These are phyloP conservation scores for Apogon hyalosoma DNA, from an alignment of 2,797 vertebrate genomes.

Conservation along the genomic window DNA sequence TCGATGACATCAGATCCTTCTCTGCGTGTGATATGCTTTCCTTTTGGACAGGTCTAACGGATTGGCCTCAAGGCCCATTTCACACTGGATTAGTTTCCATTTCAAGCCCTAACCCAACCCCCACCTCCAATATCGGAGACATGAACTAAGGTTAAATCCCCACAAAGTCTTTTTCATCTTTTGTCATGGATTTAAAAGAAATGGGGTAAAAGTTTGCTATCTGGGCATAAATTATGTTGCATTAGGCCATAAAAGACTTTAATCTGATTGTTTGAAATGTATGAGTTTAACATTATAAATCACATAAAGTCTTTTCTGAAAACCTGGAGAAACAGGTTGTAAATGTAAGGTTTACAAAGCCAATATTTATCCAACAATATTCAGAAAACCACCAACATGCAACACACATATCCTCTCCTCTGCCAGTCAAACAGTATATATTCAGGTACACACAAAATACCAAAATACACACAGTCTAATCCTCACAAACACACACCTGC, in stretches of 20 bases:
- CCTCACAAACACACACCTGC: conserved; percentile 18
- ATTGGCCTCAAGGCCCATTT: conserved; percentile 76
- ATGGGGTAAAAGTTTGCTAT: conserved; percentile 54
- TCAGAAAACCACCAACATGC: conserved; percentile 30
- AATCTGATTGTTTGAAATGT: conserved; percentile 58
- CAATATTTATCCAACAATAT: conserved; percentile 18
- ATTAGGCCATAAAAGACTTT: conserved; percentile 29
- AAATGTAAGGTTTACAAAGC: conserved; percentile 24
- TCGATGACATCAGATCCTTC: conserved; percentile 61
- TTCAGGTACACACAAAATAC: conserved; percentile 38
- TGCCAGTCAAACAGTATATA: conserved; percentile 15
- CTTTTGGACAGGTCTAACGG: conserved; percentile 64
- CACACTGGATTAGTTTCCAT: conserved; percentile 80
- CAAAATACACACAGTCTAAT: conserved; percentile 4
- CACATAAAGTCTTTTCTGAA: conserved; percentile 27
- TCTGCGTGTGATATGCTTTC: conserved; percentile 70
- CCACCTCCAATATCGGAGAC: conserved; percentile 45
- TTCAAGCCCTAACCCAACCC: conserved; percentile 58
- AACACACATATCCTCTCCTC: conserved; percentile 16
- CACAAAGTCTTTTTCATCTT: conserved; percentile 60
- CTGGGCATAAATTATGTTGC: conserved; percentile 33
- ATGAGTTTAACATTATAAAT: conserved; percentile 33
- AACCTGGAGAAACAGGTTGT: conserved; percentile 39
- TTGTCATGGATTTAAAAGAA: conserved; percentile 60
- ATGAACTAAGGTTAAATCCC: conserved; percentile 68